Evolutionary conservation across 2,888 invertebrate species (phyloP).

Genomic region (Pyrocoelia pectoralis): DNA sequence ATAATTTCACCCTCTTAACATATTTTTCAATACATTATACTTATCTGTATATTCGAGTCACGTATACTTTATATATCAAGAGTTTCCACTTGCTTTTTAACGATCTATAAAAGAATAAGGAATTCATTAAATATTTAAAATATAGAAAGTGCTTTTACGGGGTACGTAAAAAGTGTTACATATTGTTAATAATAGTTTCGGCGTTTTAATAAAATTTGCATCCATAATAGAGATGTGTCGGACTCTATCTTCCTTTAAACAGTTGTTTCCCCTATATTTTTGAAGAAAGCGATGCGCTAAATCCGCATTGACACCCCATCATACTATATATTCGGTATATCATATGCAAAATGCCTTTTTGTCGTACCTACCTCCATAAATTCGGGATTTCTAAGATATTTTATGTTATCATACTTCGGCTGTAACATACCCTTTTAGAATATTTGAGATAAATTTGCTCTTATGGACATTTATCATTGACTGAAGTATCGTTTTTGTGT

Average conservation of each 20-base stretch:
- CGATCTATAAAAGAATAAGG: conserved; percentile 21
- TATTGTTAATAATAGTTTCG: neutral
- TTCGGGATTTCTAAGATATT: conserved; percentile 52
- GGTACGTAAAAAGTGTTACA: conserved; percentile 10
- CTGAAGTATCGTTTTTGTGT: conserved; percentile 21
- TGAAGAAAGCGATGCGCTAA: conserved; percentile 25
- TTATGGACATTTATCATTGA: conserved; percentile 35
- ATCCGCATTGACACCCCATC: conserved; percentile 36
- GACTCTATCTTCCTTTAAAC: conserved; percentile 15
- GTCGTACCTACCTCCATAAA: conserved; percentile 54
- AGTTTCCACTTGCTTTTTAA: conserved; percentile 21
- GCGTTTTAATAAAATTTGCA: conserved; percentile 18
- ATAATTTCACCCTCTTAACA: conserved; percentile 10
- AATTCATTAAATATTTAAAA: conserved; percentile 20
- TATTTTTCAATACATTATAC: conserved; percentile 11
- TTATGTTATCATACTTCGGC: conserved; percentile 42
- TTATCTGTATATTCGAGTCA: conserved; percentile 14
- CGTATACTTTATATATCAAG: conserved; percentile 16
- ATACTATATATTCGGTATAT: conserved; percentile 40
- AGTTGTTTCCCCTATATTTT: conserved; percentile 20
- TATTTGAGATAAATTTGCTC: conserved; percentile 34
- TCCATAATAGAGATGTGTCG: conserved; percentile 13
- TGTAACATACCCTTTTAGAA: conserved; percentile 36
- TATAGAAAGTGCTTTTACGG: conserved; percentile 16
- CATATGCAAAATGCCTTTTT: conserved; percentile 56